Evolutionary conservation across 2,113 vertebrate genomes (phyloP).

Genomic region (Salminus brasiliensis): DNA sequence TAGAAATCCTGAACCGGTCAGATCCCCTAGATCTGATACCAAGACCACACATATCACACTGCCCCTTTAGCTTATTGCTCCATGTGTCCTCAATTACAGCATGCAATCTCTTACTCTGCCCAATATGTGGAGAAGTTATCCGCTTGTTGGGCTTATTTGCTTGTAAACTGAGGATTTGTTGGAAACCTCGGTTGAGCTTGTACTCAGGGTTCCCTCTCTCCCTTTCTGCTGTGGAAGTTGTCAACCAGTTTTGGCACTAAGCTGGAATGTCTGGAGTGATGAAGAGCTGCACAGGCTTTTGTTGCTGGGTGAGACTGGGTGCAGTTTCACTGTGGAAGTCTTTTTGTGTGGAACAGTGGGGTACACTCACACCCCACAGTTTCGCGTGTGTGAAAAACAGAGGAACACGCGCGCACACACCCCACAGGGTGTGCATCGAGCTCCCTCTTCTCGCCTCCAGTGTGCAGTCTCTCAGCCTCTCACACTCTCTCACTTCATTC

Average conservation of each 20-base stretch:
- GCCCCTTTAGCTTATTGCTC: not conserved
- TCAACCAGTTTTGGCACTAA: constrained; percentile 4
- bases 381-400: not conserved
- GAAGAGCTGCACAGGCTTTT: constrained; percentile 21
- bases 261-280: constrained; percentile 19
- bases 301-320: constrained; percentile 15
- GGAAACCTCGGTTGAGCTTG: not conserved
- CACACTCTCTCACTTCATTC: constrained; percentile 18
- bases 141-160: not conserved
- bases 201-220: not conserved
- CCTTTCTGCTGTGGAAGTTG: constrained; percentile 10
- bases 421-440: constrained; percentile 12
- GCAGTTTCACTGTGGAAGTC: constrained; percentile 6
- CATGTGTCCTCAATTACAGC: constrained; percentile 6
- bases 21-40: not conserved
- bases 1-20: not conserved
- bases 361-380: constrained; percentile 30
- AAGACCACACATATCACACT: not conserved
- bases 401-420: constrained; percentile 1
- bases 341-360: constrained; percentile 22
- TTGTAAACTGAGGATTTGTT: not conserved
- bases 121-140: not conserved
- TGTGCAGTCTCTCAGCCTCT: constrained; percentile 35
- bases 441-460: constrained; percentile 36
- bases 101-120: constrained; percentile 2